phyloP scores from a whole-genome alignment of 1,140 invertebrate species.

The Cydia fagiglandana region DNA sequence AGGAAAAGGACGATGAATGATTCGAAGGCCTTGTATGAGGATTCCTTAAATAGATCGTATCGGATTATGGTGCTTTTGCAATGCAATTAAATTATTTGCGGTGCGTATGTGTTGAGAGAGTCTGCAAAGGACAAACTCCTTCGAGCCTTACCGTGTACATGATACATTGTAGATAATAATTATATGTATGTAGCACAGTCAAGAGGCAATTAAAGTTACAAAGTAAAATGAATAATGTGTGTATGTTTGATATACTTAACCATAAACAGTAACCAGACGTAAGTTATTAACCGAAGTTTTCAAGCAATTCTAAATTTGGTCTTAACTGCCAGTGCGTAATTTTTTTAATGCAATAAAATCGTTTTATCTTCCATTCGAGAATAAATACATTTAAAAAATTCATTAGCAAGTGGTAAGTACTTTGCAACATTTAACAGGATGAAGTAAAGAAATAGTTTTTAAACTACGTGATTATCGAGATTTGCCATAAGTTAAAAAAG shows the following conservation, averaged over 20 bases:
- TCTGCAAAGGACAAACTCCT: background rate
- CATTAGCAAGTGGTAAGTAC: too few relatives aligned
- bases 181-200: background rate
- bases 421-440: too few relatives aligned
- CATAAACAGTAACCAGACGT: too few relatives aligned
- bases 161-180: background rate
- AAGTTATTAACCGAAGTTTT: too few relatives aligned
- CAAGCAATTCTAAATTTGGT: too few relatives aligned
- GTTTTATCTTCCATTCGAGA: too few relatives aligned
- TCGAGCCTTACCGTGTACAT: background rate
- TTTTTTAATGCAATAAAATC: too few relatives aligned
- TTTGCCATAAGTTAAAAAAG: constrained; percentile 42
- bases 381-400: too few relatives aligned
- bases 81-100: constrained; percentile 14
- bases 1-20: background rate
- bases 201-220: background rate
- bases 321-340: too few relatives aligned
- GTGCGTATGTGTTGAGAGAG: background rate
- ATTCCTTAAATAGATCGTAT: constrained; percentile 3
- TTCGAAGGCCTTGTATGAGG: background rate
- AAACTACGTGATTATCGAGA: background rate
- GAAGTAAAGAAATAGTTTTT: background rate
- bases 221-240: too few relatives aligned
- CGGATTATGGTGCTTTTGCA: background rate
- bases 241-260: too few relatives aligned